phyloP scores from a whole-genome alignment of 2,888 invertebrate species.

The Philopedon plagiatum region DNA sequence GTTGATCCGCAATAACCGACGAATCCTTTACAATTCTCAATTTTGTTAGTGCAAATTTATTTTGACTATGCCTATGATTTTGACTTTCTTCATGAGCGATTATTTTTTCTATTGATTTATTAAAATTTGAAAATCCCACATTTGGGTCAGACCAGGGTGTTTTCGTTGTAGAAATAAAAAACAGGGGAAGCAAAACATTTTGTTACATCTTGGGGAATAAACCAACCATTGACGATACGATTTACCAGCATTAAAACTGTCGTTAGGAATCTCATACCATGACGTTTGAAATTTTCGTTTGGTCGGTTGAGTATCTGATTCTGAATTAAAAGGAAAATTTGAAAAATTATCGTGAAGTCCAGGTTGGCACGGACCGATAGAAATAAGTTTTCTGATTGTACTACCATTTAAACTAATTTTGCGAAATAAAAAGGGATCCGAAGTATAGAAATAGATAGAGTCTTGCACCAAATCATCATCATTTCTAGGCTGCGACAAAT shows the following conservation, averaged over 20 bases:
- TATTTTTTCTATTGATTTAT: neutral
- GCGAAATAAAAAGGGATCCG: too few species aligned
- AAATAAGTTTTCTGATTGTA: neutral
- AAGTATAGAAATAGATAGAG: too few species aligned
- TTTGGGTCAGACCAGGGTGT: slow-evolving; percentile 13
- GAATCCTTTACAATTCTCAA: slow-evolving; percentile 1
- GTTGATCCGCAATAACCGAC: slow-evolving; percentile 6
- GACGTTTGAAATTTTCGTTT: too few species aligned
- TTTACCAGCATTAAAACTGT: neutral
- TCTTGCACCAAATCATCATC: too few species aligned
- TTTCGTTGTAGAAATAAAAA: slow-evolving; percentile 6
- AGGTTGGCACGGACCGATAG: neutral
- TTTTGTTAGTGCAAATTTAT: slow-evolving; percentile 8
- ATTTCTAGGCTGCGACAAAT: too few species aligned
- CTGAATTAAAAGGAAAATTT: slow-evolving; percentile 11
- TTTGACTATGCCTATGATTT: neutral
- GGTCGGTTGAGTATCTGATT: too few species aligned
- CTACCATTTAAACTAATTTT: too few species aligned
- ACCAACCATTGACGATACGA: neutral
- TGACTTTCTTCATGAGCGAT: slow-evolving; percentile 11
- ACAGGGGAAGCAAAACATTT: slow-evolving; percentile 6
- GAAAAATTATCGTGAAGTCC: slow-evolving; percentile 5
- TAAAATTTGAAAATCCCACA: slow-evolving; percentile 10
- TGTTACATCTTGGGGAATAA: neutral
- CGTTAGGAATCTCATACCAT: too few species aligned